phyloP scores from a whole-genome alignment of 2,888 invertebrate genomes.

The Maniola hyperantus region DNA sequence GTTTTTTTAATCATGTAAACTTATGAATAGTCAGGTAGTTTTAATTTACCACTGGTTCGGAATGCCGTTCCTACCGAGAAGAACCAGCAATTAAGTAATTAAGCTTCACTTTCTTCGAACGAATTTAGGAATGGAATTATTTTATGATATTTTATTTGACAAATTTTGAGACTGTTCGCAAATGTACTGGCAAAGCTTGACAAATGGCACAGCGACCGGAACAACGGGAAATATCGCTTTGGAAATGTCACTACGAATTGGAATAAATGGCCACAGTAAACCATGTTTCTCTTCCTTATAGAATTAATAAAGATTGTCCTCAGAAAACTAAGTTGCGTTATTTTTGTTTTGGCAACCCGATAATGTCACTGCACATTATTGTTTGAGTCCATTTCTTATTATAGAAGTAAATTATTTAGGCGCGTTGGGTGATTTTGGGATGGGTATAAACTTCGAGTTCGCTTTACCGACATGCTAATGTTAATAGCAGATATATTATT shows the following conservation, averaged over 20 bases:
- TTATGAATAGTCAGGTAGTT: too few species aligned
- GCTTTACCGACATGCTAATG: too few species aligned
- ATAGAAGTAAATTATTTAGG: too few species aligned
- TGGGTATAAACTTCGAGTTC: too few species aligned
- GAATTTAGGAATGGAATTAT: too few species aligned
- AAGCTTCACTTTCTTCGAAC: too few species aligned
- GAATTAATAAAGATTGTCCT: constrained; percentile 9
- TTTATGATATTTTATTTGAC: not conserved
- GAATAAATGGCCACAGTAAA: constrained; percentile 5
- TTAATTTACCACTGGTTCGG: too few species aligned
- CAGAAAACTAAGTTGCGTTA: not conserved
- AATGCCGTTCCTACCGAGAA: too few species aligned
- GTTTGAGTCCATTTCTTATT: not conserved
- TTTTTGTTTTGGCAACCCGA: not conserved
- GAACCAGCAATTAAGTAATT: too few species aligned
- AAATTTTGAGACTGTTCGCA: not conserved
- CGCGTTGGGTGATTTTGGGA: too few species aligned
- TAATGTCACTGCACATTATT: not conserved
- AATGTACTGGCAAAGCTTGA: constrained; percentile 5
- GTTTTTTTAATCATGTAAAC: too few species aligned
- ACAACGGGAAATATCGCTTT: constrained; percentile 16
- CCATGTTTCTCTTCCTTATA: constrained; percentile 8
- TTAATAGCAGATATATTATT: too few species aligned
- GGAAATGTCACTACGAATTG: constrained; percentile 12
- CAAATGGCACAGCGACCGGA: constrained; percentile 9